Percentiles rank a stretch among this genome's conserved stretches.
Evolutionary conservation across 2,113 vertebrate genomes (phyloP).

Genomic region (Anolis sagrei): DNA sequence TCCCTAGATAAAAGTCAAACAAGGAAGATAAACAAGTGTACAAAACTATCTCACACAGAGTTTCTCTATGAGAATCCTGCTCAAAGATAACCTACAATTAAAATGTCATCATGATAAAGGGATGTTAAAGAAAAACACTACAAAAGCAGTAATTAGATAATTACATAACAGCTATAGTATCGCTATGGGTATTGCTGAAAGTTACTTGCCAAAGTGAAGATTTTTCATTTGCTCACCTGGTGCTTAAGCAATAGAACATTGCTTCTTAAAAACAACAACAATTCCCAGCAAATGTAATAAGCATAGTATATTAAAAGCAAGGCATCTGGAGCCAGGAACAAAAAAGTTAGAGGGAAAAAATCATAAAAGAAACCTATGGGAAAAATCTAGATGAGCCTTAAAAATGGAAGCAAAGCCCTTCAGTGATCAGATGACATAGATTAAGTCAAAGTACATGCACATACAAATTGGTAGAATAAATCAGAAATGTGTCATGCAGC

Average conservation of each 20-base stretch:
- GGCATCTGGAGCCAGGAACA: background rate
- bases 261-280: background rate
- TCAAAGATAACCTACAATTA: constrained; percentile 8
- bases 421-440: background rate
- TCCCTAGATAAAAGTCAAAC: background rate
- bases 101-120: constrained; percentile 22
- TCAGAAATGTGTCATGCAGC: background rate
- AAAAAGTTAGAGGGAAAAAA: background rate
- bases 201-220: constrained; percentile 2
- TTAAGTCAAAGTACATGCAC: background rate
- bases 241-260: background rate
- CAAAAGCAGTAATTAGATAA: constrained; percentile 14
- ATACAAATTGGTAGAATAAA: background rate
- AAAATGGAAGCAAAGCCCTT: background rate
- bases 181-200: constrained; percentile 8
- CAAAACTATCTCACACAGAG: background rate
- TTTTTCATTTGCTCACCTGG: constrained; percentile 1
- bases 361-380: background rate
- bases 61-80: background rate
- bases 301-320: background rate
- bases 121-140: constrained; percentile 12
- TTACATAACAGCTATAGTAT: constrained; percentile 16
- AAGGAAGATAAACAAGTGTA: background rate
- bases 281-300: background rate
- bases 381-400: background rate